These are phyloP conservation scores for Polylopha cassiicola DNA, from an alignment of 2,888 invertebrate species.

Conservation along the genomic window DNA sequence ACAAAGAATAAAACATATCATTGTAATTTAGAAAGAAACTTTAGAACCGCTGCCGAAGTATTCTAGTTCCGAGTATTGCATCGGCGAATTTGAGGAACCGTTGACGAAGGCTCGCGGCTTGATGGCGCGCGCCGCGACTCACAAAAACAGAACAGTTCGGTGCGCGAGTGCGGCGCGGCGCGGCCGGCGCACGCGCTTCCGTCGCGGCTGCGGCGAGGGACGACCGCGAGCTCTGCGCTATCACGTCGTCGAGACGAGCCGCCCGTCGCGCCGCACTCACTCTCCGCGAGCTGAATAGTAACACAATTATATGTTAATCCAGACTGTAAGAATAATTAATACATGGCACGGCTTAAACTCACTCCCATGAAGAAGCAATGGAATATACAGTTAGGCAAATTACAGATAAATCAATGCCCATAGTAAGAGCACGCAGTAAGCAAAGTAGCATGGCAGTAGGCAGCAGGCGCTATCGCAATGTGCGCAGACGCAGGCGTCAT, in stretches of 20 bases:
- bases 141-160: constrained; percentile 66
- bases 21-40: constrained; percentile 10
- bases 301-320: constrained; percentile 15
- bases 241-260: constrained; percentile 24
- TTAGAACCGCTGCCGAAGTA: constrained; percentile 43
- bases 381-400: constrained; percentile 42
- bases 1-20: too few species aligned
- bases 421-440: constrained; percentile 50
- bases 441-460: constrained; percentile 61
- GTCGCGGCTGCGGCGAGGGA: constrained; percentile 19
- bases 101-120: constrained; percentile 44
- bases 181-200: constrained; percentile 12
- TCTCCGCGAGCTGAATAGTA: constrained; percentile 29
- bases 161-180: constrained; percentile 40
- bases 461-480: constrained; percentile 40
- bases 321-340: constrained; percentile 11
- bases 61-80: constrained; percentile 65
- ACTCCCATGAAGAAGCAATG: constrained; percentile 4
- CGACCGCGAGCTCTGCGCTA: constrained; percentile 23
- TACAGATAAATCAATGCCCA: constrained; percentile 58
- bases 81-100: constrained; percentile 55
- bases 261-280: constrained; percentile 19
- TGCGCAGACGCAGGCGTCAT: constrained; percentile 63
- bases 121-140: constrained; percentile 62
- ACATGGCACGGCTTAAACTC: neutral